Evolutionary conservation across 2,888 invertebrate genomes (phyloP), one percentile per base, ranked within the genome.

Genomic region (Drosophila formosana): DNA sequence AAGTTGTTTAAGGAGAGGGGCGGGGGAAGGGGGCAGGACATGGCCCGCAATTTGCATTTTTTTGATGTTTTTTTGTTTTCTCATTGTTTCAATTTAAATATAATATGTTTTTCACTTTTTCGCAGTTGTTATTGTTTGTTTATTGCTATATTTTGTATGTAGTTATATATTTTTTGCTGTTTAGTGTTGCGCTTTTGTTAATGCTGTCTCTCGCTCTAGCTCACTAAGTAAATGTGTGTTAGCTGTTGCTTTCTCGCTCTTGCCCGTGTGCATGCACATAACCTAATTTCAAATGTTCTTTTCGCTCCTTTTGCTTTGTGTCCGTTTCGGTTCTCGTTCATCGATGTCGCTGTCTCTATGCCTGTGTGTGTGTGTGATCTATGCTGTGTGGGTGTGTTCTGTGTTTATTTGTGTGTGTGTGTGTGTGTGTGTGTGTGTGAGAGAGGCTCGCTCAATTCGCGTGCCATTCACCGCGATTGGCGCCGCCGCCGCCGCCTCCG

Each of bases 381-480:
- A 37, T 37, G 37, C 39, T 5, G 7, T 41, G 6, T 18, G 18
- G 18, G 18, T 18, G 18, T 18, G 18, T 18, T 18, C 18, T 18
- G 18, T 18, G 18, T 18, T 18, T 39, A 5, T 34, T 5, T 39
- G 60, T 75, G 23, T 65, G 37, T 47, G 34, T 66, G 25, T 57
- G 9, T 32, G 43, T 45, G 39, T 58, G 56, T 49, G 26, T 58
- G 23, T 52, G 39, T 55, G n/a, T 50, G 60, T 57, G 53, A 52
- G 52, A 11, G 37, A 2, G 37, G 62, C 61, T 26, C 41, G 45
- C 66, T 86, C 80, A 84, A 67, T 85, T 83, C 26, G 85, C 74
- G 28, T 87, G 84, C 86, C 88, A 91, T 86, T 91, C 92, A 78
- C 91, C 91, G 73, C 91, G 91, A 67, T 90, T 89, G 77, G 78